Evolutionary conservation across 2,797 vertebrate species (phyloP).

Genomic region (Notolepis coatsorum): DNA sequence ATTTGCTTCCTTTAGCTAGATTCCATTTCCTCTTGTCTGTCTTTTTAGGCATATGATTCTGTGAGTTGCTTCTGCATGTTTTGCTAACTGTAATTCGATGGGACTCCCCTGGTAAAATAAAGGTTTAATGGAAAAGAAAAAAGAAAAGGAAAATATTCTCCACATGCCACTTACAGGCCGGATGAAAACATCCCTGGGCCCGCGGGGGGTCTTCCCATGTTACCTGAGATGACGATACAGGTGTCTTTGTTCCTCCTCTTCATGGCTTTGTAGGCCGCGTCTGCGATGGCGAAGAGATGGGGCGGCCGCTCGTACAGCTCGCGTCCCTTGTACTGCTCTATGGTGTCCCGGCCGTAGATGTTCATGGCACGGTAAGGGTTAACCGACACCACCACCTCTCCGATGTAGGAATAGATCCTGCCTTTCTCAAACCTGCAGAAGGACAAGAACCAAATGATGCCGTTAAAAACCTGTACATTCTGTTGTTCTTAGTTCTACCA

Average conservation of each 20-base stretch:
- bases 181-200: background rate
- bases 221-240: slow-evolving; percentile 98
- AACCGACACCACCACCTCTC: slow-evolving; percentile 96
- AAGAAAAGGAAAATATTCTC: background rate
- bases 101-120: no score
- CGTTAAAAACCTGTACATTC: no score
- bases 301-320: slow-evolving; percentile 97
- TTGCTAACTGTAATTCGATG: no score
- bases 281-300: slow-evolving; percentile 96
- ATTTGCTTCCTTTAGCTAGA: no score
- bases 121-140: no score
- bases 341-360: slow-evolving; percentile 91
- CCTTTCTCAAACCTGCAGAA: slow-evolving; percentile 93
- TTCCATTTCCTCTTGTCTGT: no score
- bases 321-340: slow-evolving; percentile 95
- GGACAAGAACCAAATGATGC: no score
- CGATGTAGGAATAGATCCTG: slow-evolving; percentile 95
- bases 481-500: no score
- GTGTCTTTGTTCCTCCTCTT: slow-evolving; percentile 98
- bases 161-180: background rate
- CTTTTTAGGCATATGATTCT: no score
- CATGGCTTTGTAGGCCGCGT: slow-evolving; percentile 99
- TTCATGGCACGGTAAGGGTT: slow-evolving; percentile 96
- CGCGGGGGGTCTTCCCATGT: slow-evolving; percentile 20
- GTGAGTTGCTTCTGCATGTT: no score